Conservation (phyloP, 2,797 vertebrate species). For the Borostomias antarcticus region DNA sequence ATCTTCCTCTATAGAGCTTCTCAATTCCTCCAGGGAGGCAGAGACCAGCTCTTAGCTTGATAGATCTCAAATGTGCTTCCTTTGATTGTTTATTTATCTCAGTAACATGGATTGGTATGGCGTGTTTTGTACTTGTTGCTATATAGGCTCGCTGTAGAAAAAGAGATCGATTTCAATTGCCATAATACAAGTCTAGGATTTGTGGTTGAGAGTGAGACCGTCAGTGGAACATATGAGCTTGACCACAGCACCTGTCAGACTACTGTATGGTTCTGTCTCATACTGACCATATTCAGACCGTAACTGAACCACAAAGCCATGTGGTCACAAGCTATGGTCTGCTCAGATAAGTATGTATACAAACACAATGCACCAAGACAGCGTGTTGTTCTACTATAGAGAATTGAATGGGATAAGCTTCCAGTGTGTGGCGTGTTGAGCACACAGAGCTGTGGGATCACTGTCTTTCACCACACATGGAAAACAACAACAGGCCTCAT, state of each 20-base stretch:
- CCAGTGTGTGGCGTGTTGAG: conserved; percentile 47
- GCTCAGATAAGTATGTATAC: no score
- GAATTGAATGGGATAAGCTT: conserved; percentile 40
- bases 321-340: no score
- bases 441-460: conserved; percentile 43
- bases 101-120: no score
- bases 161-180: no score
- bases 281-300: neutral
- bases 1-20: conserved; percentile 37
- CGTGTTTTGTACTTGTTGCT: no score
- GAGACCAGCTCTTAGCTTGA: conserved; percentile 25
- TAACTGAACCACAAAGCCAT: no score
- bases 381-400: conserved; percentile 16
- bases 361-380: no score
- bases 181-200: no score
- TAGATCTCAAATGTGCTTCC: conserved; percentile 18
- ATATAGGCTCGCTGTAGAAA: no score
- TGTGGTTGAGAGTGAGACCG: neutral
- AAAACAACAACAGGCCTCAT: conserved; percentile 52
- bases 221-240: neutral
- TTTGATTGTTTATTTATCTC: neutral
- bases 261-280: neutral
- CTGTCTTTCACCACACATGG: conserved; percentile 52
- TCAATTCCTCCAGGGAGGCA: conserved; percentile 37
- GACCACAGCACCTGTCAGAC: neutral